Evolutionary conservation across 2,113 vertebrate species (phyloP), one percentile per base, ranked within the genome.

Genomic region (Ammodytes marinus): DNA sequence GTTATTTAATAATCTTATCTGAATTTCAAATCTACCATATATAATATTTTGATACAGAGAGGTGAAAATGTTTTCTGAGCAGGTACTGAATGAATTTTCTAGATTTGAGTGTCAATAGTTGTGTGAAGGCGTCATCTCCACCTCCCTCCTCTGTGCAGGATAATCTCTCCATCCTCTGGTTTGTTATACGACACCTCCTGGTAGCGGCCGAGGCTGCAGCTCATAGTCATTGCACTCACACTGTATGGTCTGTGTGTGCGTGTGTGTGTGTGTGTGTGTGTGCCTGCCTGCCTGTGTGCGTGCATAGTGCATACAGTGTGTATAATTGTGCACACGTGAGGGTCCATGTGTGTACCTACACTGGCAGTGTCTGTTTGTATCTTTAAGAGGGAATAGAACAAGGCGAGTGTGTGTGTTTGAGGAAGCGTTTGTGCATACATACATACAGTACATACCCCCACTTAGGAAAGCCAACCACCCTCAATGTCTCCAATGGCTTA

Each of bases 401-500:
- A 74, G 80, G 57, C 39, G 10, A 27, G 27, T n/a, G 49, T 82
- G 77, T 77, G 73, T 85, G 79, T 80, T 69, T 76, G 64, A 69
- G 76, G 37, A 61, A 50, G 67, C 42, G 13, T 46, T 84, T 53
- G 65, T 37, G 72, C 61, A 79, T 64, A 66, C 71, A 57, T 87
- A 75, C 43, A 69, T 83, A n/a, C 74, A 74, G 27, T 70, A 83
- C 85, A 87, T 89, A 85, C 84, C 81, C 87, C 87, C 84, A 87
- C 91, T 91, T 86, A 88, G 63, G 77, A 89, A 88, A 89, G 86
- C 86, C 93, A 93, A 87, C 85, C 91, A 90, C 77, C 89, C 82
- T 83, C 87, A 71, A 75, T 90, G 91, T 86, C 85, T 89, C 84
- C 89, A 88, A 89, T 91, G 92, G 92, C 92, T 92, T 82, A 76